Evolutionary conservation across 2,888 invertebrate genomes (phyloP).

Genomic region (Andrena fulva): DNA sequence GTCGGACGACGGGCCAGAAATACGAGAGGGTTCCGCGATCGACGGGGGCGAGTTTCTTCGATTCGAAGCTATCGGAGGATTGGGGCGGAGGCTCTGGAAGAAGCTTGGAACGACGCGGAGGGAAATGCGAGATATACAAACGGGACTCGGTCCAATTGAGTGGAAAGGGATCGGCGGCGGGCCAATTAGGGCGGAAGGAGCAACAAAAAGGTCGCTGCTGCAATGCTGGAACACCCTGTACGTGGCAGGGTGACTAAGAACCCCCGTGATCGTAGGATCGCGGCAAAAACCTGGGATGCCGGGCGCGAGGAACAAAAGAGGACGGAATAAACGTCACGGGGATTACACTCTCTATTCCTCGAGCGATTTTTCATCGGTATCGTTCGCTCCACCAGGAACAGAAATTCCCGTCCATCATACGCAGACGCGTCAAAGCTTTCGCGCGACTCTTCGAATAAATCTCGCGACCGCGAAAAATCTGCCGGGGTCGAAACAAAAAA

Average conservation of each 20-base stretch:
- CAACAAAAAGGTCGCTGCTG: too few species aligned
- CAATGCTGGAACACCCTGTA: too few species aligned
- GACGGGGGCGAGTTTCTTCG: background rate
- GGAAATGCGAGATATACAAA: too few species aligned
- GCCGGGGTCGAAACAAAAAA: background rate
- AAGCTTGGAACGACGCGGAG: too few species aligned
- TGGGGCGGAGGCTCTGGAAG: too few species aligned
- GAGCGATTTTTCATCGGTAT: conserved; percentile 60
- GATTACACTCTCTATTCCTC: conserved; percentile 52
- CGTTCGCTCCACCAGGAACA: conserved; percentile 41
- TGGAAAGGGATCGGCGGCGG: too few species aligned
- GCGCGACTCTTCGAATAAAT: conserved; percentile 58
- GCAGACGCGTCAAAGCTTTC: conserved; percentile 59
- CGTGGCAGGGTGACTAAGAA: background rate
- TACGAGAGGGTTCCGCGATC: too few species aligned
- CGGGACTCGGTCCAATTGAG: too few species aligned
- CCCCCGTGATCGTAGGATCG: background rate
- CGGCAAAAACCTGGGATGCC: background rate
- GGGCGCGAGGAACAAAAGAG: conserved; percentile 13
- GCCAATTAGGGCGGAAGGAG: too few species aligned
- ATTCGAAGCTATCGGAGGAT: background rate
- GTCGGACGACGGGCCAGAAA: background rate
- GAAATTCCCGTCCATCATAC: conserved; percentile 55
- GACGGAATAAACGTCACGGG: conserved; percentile 39
- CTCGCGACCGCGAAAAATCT: conserved; percentile 56